phyloP scores from a whole-genome alignment of 2,888 invertebrate species.

The Branchipolynoe longqiensis region DNA sequence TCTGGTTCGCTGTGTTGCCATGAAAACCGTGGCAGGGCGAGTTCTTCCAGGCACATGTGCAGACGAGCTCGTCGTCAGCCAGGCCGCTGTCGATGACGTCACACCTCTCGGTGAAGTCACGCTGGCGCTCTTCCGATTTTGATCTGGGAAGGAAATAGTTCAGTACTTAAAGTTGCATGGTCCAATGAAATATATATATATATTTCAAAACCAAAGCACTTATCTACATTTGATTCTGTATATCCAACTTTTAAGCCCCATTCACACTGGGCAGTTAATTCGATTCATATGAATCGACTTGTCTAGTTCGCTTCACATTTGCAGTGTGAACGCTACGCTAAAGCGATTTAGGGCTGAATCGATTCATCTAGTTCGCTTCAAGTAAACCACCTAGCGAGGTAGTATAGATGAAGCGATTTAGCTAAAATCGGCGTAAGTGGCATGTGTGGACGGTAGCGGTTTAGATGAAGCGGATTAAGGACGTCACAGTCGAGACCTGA shows the following conservation, averaged over 20 bases:
- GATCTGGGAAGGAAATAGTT: neutral
- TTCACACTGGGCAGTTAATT: too few relatives aligned
- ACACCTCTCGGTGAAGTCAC: neutral
- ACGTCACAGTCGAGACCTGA: too few relatives aligned
- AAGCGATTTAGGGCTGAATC: too few relatives aligned
- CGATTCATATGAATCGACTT: too few relatives aligned
- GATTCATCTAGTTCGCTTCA: too few relatives aligned
- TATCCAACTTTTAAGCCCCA: neutral
- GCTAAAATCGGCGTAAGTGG: too few relatives aligned
- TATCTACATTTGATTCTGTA: neutral
- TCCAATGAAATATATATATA: neutral
- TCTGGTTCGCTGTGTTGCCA: constrained; percentile 17
- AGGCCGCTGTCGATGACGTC: neutral
- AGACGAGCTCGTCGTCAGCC: neutral
- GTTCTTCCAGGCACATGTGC: constrained; percentile 47
- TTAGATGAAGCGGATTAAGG: too few relatives aligned
- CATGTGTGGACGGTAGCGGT: too few relatives aligned
- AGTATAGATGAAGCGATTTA: too few relatives aligned
- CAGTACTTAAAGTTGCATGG: neutral
- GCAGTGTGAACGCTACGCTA: too few relatives aligned
- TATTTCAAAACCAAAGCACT: neutral
- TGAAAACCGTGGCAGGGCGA: constrained; percentile 31
- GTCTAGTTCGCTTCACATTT: too few relatives aligned
- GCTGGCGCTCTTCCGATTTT: neutral
- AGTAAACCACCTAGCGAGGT: too few relatives aligned